Percentiles rank a stretch among this genome's conserved stretches.
phyloP scores from a whole-genome alignment of 2,113 vertebrate species.

The Dromaius novaehollandiae region DNA sequence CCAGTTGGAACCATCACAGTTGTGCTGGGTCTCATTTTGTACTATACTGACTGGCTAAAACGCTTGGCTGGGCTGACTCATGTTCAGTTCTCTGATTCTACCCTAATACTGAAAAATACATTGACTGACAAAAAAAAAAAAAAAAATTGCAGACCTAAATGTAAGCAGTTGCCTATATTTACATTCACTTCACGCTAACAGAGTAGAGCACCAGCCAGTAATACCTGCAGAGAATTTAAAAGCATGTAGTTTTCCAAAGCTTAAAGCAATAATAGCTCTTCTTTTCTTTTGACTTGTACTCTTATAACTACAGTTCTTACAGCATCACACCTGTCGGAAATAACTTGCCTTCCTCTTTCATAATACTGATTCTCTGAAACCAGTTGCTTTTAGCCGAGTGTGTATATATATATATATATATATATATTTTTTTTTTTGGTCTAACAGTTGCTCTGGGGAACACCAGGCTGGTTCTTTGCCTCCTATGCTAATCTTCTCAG shows the following conservation, averaged over 20 bases:
- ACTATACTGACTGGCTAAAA: background rate
- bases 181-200: background rate
- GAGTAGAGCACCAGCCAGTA: background rate
- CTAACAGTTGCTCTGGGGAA: background rate
- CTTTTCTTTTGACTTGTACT: background rate
- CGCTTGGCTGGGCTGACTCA: background rate
- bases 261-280: background rate
- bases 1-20: background rate
- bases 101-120: background rate
- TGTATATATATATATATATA: no score
- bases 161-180: background rate
- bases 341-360: background rate
- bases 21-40: background rate
- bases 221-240: background rate
- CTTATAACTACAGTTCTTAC: background rate
- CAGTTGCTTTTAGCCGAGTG: background rate
- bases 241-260: background rate
- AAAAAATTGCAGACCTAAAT: background rate
- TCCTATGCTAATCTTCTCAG: background rate
- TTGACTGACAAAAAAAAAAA: background rate
- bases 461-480: background rate
- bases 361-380: background rate
- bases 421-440: background rate
- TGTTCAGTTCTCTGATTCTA: background rate
- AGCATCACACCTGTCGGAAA: background rate